A percentile compares a stretch with the other conserved stretches of the same genome.
Evolutionary conservation across 2,797 vertebrate genomes (phyloP).

Genomic region (Rhincodon typus): DNA sequence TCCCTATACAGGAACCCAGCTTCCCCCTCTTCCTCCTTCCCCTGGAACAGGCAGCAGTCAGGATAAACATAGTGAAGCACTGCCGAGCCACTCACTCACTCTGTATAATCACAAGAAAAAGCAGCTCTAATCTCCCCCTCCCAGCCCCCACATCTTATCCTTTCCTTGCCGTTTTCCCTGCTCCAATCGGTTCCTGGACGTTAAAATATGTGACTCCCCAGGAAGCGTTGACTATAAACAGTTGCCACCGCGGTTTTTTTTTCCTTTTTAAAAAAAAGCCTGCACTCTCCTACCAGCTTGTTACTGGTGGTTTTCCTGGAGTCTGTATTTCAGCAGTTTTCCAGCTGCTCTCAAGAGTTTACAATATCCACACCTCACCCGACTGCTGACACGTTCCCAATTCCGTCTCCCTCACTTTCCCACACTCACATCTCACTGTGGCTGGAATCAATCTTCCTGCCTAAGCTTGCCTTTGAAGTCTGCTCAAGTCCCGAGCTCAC

Average conservation of each 20-base stretch:
- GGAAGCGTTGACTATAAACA: not conserved
- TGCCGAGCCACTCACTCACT: not conserved
- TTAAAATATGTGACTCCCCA: not conserved
- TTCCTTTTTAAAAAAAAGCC: not conserved
- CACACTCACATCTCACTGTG: constrained; percentile 7
- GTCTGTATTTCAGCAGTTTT: too few species aligned
- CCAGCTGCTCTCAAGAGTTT: too few species aligned
- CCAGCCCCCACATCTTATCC: not conserved
- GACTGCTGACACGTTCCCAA: not conserved
- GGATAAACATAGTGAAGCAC: too few species aligned
- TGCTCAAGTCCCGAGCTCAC: not conserved
- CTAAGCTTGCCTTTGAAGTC: not conserved
- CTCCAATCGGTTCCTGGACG: not conserved
- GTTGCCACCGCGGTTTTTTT: not conserved
- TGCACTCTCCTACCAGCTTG: not conserved
- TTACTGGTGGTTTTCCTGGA: not conserved
- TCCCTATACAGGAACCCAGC: not conserved
- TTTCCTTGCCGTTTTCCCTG: not conserved
- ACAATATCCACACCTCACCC: not conserved
- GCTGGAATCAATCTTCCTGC: not conserved
- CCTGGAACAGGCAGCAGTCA: too few species aligned
- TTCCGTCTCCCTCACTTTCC: not conserved
- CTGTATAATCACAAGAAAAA: too few species aligned
- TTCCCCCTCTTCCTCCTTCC: too few species aligned
- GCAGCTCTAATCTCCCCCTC: not conserved